Percentiles rank a stretch among this genome's conserved stretches.
phyloP scores from a whole-genome alignment of 2,113 vertebrate genomes.

The Channa maculata region DNA sequence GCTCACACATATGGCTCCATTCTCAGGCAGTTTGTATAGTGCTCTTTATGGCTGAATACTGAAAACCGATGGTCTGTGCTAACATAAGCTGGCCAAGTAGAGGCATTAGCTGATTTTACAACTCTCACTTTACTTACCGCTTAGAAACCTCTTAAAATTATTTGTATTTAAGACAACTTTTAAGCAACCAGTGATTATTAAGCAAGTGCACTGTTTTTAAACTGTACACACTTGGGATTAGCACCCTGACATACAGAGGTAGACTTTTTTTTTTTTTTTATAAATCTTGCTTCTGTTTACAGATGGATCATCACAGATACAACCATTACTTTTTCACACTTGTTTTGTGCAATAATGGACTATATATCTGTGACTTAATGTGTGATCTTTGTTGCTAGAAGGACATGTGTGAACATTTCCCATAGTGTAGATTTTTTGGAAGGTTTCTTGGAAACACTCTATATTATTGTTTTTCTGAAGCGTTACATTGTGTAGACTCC shows the following conservation, averaged over 20 bases:
- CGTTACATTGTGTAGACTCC: too few species aligned
- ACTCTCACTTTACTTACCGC: constrained; percentile 13
- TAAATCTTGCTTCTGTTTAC: neutral
- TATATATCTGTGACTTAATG: neutral
- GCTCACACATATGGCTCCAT: constrained; percentile 57
- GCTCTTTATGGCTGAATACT: constrained; percentile 42
- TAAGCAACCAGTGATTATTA: too few species aligned
- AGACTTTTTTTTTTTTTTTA: neutral
- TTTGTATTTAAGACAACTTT: neutral
- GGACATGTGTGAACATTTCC: neutral
- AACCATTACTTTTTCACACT: neutral
- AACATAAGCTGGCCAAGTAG: constrained; percentile 2
- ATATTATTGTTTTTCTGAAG: neutral
- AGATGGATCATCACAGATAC: neutral
- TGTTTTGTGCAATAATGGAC: neutral
- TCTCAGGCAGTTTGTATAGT: constrained; percentile 55
- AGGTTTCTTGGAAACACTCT: neutral
- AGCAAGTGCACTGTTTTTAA: neutral
- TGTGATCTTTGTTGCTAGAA: neutral
- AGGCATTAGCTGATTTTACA: constrained; percentile 25
- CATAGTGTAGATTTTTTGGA: neutral
- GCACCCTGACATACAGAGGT: neutral
- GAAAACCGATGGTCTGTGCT: constrained; percentile 2
- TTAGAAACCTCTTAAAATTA: neutral
- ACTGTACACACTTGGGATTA: neutral